Percentiles rank a stretch among this genome's conserved stretches.
Conservation (phyloP, 2,113 vertebrate genomes). For the Xenopus laevis region DNA sequence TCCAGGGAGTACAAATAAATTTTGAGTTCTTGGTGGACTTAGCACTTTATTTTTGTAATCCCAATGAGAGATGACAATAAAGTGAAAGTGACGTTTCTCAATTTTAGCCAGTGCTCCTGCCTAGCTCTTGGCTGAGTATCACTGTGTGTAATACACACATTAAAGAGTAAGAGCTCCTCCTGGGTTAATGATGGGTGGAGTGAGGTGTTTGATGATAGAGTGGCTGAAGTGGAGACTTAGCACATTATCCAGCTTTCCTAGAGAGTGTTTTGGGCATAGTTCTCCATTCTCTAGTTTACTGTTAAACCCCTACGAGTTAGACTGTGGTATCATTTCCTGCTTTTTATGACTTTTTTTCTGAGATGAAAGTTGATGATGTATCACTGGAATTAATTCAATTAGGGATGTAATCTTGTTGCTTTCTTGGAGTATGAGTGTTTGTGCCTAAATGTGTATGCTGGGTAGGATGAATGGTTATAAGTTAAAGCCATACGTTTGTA, state of each 20-base stretch:
- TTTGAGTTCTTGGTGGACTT: conserved; percentile 22
- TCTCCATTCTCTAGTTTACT: not conserved
- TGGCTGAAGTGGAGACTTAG: conserved; percentile 13
- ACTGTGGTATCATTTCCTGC: not conserved
- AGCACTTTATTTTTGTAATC: conserved; percentile 18
- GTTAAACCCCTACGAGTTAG: not conserved
- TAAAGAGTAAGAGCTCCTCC: not conserved
- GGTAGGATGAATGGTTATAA: too few relatives aligned
- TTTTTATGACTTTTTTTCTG: not conserved
- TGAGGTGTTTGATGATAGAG: conserved; percentile 24
- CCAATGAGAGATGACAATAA: conserved; percentile 16
- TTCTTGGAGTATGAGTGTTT: too few relatives aligned
- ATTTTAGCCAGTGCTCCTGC: conserved; percentile 4
- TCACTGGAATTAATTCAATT: not conserved
- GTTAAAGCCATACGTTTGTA: too few relatives aligned
- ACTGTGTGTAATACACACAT: not conserved
- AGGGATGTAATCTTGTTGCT: not conserved
- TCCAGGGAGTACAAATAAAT: not conserved
- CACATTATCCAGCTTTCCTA: conserved; percentile 6
- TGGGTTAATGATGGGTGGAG: conserved; percentile 24
- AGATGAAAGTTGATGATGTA: not conserved
- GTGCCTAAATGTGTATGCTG: too few relatives aligned
- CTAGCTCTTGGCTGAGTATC: conserved; percentile 11
- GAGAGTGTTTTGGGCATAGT: not conserved
- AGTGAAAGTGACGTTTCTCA: not conserved